Evolutionary conservation across 2,113 vertebrate species (phyloP), one percentile per base, ranked within the genome.

Genomic region (Atlantisia rogersi): DNA sequence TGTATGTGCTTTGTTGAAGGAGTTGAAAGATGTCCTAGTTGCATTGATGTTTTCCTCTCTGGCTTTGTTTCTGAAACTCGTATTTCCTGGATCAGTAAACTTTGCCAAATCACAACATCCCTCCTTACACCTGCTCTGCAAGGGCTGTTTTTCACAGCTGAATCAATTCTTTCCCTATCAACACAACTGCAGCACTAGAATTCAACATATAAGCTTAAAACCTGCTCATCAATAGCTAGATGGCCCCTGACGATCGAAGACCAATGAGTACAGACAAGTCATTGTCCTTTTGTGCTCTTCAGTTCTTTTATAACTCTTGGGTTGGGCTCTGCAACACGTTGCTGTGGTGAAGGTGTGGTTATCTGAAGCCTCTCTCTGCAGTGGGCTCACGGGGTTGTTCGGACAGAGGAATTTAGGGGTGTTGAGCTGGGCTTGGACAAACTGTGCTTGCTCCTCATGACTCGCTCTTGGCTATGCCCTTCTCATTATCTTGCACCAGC

Each of bases 211-310:
- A 15, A 46, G 22, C 40, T 73, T 62, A 31, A 76, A 82, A 91
- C 3, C 0, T 7, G 29, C 40, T 87, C 25, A 46, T 70, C 42
- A 37, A 29, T 70, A 44, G 59, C 11, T 15, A 67, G 82, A 70
- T 63, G 46, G 58, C 10, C 28, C 21, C 20, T 1, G 8, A 32
- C 0, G 1, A 55, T 29, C 0, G 4, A 28, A 74, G 44, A 44
- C 5, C 63, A 31, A 5, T 2, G n/a, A 87, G 19, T 1, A 7
- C 39, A 52, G 56, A 37, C 31, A 52, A 44, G 20, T 14, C 37
- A 3, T 15, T 86, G 46, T 40, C 53, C 55, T 67, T 42, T 71
- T 26, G 4, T 84, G 65, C n/a, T 67, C 58, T 84, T 71, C 55
- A 68, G 37, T 50, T 71, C 40, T 64, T 75, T 58, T 24, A 11